A percentile compares a stretch with the other conserved stretches of the same genome.
phyloP scores from a whole-genome alignment of 2,797 vertebrate genomes.

The Pantherophis vulpinus region DNA sequence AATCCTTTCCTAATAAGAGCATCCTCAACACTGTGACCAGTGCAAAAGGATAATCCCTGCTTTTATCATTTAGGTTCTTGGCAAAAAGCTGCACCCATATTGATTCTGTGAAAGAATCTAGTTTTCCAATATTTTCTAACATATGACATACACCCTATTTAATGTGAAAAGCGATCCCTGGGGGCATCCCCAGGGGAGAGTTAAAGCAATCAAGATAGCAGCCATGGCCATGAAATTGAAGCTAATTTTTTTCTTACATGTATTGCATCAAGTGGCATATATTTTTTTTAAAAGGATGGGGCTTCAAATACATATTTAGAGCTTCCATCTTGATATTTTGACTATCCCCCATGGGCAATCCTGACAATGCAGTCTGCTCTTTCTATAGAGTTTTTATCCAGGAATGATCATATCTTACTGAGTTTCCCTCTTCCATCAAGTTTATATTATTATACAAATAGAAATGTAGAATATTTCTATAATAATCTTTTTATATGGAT shows the following conservation, averaged over 20 bases:
- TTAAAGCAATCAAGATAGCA: neutral
- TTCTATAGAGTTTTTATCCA: neutral
- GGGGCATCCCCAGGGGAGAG: neutral
- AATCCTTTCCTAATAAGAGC: neutral
- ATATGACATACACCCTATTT: neutral
- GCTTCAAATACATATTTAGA: neutral
- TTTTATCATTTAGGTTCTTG: neutral
- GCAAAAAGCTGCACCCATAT: neutral
- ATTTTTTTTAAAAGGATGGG: neutral
- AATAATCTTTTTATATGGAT: neutral
- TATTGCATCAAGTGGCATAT: neutral
- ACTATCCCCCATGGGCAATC: neutral
- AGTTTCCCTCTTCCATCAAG: neutral
- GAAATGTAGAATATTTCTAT: neutral
- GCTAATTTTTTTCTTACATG: neutral
- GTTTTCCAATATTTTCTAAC: neutral
- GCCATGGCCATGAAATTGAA: neutral
- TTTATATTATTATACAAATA: neutral
- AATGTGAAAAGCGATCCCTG: neutral
- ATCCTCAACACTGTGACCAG: neutral
- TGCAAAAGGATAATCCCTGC: neutral
- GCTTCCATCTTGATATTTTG: neutral
- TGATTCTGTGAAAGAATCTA: neutral
- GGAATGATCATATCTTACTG: neutral
- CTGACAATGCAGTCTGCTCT: neutral